Evolutionary conservation across 2,797 vertebrate genomes (phyloP), one percentile per base, ranked within the genome.

Genomic region (Luscinia luscinia): DNA sequence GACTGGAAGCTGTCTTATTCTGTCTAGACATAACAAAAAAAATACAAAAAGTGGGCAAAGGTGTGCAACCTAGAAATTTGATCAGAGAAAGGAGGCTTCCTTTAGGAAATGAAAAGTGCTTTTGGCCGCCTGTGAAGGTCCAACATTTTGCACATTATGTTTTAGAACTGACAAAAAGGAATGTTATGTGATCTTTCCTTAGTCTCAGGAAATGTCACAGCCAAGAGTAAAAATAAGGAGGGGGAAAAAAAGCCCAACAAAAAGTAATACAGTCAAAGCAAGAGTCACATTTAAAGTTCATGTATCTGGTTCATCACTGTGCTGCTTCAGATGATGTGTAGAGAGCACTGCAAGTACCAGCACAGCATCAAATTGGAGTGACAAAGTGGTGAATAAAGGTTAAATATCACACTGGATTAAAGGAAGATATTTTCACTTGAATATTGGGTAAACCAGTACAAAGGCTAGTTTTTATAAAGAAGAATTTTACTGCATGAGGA

Each of bases 211-310:
- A 85, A 79, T 70, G 59, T 68, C 48, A 77, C 52, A 67, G 32
- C 20, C 43, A 83, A 49, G 43, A 55, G 51, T 52, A 38, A 84
- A 90, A 87, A 51, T 41, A 46, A 51, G 27, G 40, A 22, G 8
- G 3, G 30, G 5, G 0, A 12, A 3, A 9, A 15, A 18, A 28
- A 38, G 9, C 0, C 4, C 28, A 46, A 32, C 20, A 55, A n/a
- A 62, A 49, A 9, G 3, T 51, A 73, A 66, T 81, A n/a, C 24
- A 40, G 24, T 58, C 49, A 77, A 77, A 75, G 46, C 27, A 84
- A 62, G 27, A 62, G 79, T 62, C 1, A 52, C 14, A 82, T 91
- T 54, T 52, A 14, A 82, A 76, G 70, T 79, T 87, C n/a, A 41
- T 15, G 1, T 70, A 7, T 54, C 67, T 82, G 30, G 22, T 72